Base-by-base conservation (phyloP, 2,113 vertebrate genomes). In the Corvus hawaiiensis region DNA sequence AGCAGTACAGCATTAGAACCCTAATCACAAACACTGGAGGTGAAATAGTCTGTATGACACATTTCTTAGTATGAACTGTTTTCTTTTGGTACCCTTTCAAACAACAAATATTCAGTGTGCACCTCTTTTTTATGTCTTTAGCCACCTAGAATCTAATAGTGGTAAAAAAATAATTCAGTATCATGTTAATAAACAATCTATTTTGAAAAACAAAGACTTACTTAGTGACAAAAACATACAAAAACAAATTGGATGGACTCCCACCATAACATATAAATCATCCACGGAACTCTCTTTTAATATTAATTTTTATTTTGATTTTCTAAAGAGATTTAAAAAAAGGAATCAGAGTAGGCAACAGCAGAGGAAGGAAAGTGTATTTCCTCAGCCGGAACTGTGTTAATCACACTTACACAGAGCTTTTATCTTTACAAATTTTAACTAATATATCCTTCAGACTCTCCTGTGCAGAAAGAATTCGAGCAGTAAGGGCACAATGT, bases 1-100 rank as follows among this genome's bases (percentile, higher is more conserved):
- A 96, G 93, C 92, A 96, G 96, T 87, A 92, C 74, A 90, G 88
- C 78, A 90, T 97, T 96, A 97, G 82, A 96, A 91, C 92, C 82
- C 92, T 96, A 96, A 96, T 97, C 95, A 97, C 84, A 97, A 81
- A 79, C 68, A 94, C 66, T 30, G 68, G 91, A 92, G 90, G 72
- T 96, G 82, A 96, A 97, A 96, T 67, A 77, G 52, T 68, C 75
- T 79, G 23, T n/a, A 39, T 2, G 18, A 73, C 83, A 79, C 24
- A 61, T 81, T 84, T 93, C 63, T 87, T 78, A 85, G 61, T 93
- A 89, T 15, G 76, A 88, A 46, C 18, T 46, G 51, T 44, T 79
- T 76, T 62, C 18, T 82, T 64, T 16, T 54, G 37, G 41, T 87
- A 39, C 3, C 35, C 72, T 87, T 95, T 86, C 59, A 82, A 83